Percentiles rank a stretch among this genome's conserved stretches.
phyloP scores from a whole-genome alignment of 2,797 vertebrate genomes.

The Acomys russatus region DNA sequence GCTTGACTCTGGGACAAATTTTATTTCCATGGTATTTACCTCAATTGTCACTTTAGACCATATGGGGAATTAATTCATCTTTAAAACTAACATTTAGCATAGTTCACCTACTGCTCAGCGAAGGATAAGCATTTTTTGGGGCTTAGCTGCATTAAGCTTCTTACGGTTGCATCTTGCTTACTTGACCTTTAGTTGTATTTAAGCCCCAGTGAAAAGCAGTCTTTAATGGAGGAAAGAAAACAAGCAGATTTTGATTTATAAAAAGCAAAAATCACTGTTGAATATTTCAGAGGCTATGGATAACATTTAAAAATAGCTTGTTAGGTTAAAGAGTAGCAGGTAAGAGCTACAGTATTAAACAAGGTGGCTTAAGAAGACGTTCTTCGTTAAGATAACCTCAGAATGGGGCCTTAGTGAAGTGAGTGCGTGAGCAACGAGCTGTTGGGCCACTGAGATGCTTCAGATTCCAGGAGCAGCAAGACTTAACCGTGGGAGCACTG shows the following conservation, averaged over 20 bases:
- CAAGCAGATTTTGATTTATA: not conserved
- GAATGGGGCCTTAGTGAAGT: not conserved
- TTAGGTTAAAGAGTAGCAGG: not conserved
- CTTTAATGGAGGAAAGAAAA: not conserved
- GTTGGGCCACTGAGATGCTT: not conserved
- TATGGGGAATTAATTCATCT: conserved; percentile 42
- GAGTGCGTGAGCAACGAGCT: not conserved
- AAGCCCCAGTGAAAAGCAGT: not conserved
- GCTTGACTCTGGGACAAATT: conserved; percentile 26
- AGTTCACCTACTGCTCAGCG: not conserved
- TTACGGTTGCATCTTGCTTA: not conserved
- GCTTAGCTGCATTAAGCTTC: not conserved
- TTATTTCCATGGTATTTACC: conserved; percentile 42
- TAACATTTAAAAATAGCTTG: conserved; percentile 12
- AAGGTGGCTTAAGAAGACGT: not conserved
- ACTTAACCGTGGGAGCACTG: not conserved
- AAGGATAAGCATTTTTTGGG: not conserved
- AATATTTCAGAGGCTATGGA: not conserved
- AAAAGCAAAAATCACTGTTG: not conserved
- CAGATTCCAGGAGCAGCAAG: not conserved
- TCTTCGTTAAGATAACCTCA: not conserved
- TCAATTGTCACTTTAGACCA: conserved; percentile 35
- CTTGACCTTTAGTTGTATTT: not conserved
- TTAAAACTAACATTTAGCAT: not conserved
- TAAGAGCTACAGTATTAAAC: not conserved